phyloP scores from a whole-genome alignment of 2,797 vertebrate species.

The Odontamblyopus rebecca region DNA sequence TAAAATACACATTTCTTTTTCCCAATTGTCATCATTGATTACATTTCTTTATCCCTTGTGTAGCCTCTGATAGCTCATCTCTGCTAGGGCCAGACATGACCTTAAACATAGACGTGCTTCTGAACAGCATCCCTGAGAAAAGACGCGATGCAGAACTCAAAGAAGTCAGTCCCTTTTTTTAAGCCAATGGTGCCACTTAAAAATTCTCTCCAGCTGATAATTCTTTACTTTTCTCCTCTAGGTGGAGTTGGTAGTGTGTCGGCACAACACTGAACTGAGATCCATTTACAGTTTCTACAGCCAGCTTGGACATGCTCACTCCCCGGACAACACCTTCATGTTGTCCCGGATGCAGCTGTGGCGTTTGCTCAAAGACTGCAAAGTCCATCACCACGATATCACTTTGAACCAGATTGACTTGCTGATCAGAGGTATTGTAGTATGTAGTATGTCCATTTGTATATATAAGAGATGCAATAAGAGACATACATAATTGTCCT shows the following conservation, averaged over 20 bases:
- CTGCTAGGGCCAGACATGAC: constrained; percentile 69
- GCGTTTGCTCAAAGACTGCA: constrained; percentile 90
- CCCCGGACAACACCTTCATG: constrained; percentile 76
- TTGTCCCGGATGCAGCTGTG: constrained; percentile 88
- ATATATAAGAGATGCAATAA: too few species aligned
- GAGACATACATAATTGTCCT: too few species aligned
- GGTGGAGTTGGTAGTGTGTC: constrained; percentile 82
- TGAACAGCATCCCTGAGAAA: constrained; percentile 71
- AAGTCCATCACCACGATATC: constrained; percentile 75
- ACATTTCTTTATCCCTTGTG: not conserved
- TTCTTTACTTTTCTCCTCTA: constrained; percentile 46
- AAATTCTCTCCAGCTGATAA: not conserved
- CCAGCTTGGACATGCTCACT: constrained; percentile 72
- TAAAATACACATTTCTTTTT: not conserved
- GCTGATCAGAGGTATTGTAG: constrained; percentile 69
- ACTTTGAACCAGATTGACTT: constrained; percentile 82
- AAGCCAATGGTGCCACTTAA: not conserved
- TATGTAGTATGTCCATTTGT: not conserved
- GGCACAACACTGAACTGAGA: constrained; percentile 76
- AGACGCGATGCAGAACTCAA: constrained; percentile 70
- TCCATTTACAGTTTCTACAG: constrained; percentile 87
- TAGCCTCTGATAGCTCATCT: constrained; percentile 23
- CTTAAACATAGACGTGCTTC: constrained; percentile 74
- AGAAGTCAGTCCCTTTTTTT: constrained; percentile 73
- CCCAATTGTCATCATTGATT: not conserved